Base-by-base conservation (phyloP, 2,113 vertebrate species). In the Mesocricetus auratus region DNA sequence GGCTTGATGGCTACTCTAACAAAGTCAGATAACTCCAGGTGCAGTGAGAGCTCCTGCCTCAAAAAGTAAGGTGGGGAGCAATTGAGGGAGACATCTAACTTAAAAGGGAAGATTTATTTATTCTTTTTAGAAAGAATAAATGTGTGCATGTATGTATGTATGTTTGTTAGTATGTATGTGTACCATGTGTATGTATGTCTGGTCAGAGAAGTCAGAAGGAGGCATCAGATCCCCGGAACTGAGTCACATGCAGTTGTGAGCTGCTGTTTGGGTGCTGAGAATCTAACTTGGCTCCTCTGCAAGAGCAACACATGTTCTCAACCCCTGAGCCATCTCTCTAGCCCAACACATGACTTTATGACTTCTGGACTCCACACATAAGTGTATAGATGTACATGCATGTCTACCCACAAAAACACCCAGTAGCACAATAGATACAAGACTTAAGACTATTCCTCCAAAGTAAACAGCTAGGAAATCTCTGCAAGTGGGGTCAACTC, bases 381-480 rank as follows among this genome's bases (percentile, higher is more conserved):
- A 22, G 19, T 53, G 47, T 17, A 50, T 15, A 69, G 45, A 50
- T 71, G 45, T 69, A 64, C 12, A 6, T 71, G 33, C 47, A 26
- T 36, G 15, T 5, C 8, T 26, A 45, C 5, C 4, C 33, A 53
- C 85, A 71, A 36, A 53, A 9, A 15, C 45, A 15, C 4, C 16
- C 7, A 26, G 33, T 87, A 56, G 95, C 39, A 69, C 33, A 24
- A 62, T 56, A 69, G 42, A 42, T 42, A 45, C n/a, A 60, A 31
- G 26, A 42, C 62, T 94, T 91, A 94, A 83, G 73, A 74, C 69
- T 74, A n/a, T 24, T 83, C 87, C 69, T 56, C 42, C 26, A 31
- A 83, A 91, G 71, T 53, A 42, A 88, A 36, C 17, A 39, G 5
- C 36, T 42, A 74, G 31, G 85, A 88, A 31, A 75, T n/a, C 69